Conservation (phyloP, 2,797 vertebrate species). For the Phoxinus dragarum region DNA sequence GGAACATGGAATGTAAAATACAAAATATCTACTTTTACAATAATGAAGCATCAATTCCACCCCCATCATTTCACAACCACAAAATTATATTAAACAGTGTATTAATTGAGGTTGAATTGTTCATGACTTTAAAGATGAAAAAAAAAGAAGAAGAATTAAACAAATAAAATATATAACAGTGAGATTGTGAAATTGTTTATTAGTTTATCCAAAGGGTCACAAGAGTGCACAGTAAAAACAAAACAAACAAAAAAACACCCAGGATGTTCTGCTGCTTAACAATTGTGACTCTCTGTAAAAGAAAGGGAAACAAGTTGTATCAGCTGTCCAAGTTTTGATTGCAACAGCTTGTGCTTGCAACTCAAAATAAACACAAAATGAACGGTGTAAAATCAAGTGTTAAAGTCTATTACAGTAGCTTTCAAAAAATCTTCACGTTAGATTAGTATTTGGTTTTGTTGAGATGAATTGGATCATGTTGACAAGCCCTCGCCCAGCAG, state of each 20-base stretch:
- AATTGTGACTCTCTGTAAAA: background rate
- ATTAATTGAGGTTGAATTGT: background rate
- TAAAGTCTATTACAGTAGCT: constrained; percentile 22
- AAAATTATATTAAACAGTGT: background rate
- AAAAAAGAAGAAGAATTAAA: background rate
- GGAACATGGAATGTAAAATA: background rate
- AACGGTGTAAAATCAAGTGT: constrained; percentile 20
- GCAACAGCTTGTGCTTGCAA: background rate
- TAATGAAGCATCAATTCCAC: background rate
- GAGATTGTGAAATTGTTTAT: background rate
- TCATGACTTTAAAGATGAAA: too few relatives aligned
- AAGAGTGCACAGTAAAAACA: background rate
- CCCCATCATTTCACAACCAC: background rate
- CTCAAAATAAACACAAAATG: background rate
- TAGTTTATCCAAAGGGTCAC: background rate
- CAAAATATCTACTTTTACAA: background rate
- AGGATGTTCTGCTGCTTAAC: background rate
- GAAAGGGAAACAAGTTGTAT: background rate
- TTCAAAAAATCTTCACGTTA: constrained; percentile 15
- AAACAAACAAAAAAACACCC: background rate
- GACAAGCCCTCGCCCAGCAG: constrained; percentile 45
- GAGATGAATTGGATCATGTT: constrained; percentile 35
- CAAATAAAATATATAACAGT: background rate
- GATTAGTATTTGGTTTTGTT: constrained; percentile 40
- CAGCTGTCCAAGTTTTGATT: background rate